Evolutionary conservation across 2,888 invertebrate species (phyloP).

Genomic region (Fragum whitleyi): DNA sequence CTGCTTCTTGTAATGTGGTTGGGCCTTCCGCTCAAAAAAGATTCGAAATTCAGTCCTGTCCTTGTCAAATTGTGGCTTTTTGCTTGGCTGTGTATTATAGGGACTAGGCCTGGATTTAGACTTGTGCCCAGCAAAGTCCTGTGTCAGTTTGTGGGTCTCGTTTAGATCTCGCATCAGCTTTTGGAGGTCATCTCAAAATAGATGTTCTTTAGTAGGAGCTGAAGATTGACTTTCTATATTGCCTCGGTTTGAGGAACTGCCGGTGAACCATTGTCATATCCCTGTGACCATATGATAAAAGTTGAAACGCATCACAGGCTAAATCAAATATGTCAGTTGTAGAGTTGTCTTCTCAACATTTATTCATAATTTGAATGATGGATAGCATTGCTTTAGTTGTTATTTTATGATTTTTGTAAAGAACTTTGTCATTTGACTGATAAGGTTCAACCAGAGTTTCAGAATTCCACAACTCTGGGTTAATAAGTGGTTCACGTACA

Average conservation of each 20-base stretch:
- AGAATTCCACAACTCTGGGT: background rate
- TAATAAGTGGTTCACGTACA: background rate
- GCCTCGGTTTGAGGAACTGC: background rate
- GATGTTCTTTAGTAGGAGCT: background rate
- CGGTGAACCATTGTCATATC: background rate
- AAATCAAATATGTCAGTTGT: background rate
- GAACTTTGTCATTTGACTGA: background rate
- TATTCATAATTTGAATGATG: background rate
- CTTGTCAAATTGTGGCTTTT: background rate
- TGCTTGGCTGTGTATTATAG: background rate
- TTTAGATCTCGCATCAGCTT: conserved; percentile 1
- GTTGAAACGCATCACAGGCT: background rate
- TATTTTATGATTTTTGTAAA: background rate
- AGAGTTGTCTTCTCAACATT: background rate
- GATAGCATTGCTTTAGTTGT: conserved; percentile 9
- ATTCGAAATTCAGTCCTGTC: too few relatives aligned
- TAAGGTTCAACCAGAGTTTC: conserved; percentile 2
- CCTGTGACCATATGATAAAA: background rate
- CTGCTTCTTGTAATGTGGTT: background rate
- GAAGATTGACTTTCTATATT: background rate
- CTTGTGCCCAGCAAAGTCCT: background rate
- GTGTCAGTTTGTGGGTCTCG: background rate
- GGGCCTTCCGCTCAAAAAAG: conserved; percentile 6
- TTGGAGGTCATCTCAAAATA: conserved; percentile 11
- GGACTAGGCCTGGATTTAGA: background rate